Base-by-base conservation (phyloP, 1,140 invertebrate genomes). In the Leptonema lineaticorne region DNA sequence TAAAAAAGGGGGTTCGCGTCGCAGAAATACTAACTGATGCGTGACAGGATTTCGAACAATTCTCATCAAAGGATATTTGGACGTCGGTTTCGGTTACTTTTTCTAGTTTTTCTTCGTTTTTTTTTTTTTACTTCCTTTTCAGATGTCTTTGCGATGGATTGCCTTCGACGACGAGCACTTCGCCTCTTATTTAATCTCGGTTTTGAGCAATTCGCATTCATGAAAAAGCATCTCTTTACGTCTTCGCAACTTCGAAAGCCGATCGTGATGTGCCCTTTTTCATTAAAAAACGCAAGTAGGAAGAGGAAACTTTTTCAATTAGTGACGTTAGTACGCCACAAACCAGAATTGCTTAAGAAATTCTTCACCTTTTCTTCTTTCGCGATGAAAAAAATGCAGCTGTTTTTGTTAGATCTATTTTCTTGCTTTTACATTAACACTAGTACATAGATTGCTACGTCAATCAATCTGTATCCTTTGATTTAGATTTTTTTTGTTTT, bases 21-120 rank as follows among this genome's bases (percentile, higher is more conserved):
- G n/a, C 26, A 7, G 59, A 4, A 50, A 64, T 64, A 18, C 45
- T 37, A 29, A 50, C 7, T 22, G 20, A 16, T 18, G 45, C 45
- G 62, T 64, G 62, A 64, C 45, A 27, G 46, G 62, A 64, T 50
- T 64, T 26, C n/a, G 46, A 64, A 64, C 45, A 64, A 64, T 64
- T 64, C 22, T 46, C 28, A 58, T 30, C 56, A 58, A 29, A 27
- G 56, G 56, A 58, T 58, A 28, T 58, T 26, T 26, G 26, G 11
- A 16, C 24, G 9, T 58, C 16, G 11, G 20, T 24, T 27, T 53
- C 24, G 48, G 48, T 27, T 27, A 41, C 48, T 53, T 53, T 22
- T 18, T 53, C 48, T 8, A 3, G 16, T 18, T 53, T 53, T 27
- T 53, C 24, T 20, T 27, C 48, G 11, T 27, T 53, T 16, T 9